Evolutionary conservation across 2,888 invertebrate genomes (phyloP).

Genomic region (Zaprionus obscuricornis): DNA sequence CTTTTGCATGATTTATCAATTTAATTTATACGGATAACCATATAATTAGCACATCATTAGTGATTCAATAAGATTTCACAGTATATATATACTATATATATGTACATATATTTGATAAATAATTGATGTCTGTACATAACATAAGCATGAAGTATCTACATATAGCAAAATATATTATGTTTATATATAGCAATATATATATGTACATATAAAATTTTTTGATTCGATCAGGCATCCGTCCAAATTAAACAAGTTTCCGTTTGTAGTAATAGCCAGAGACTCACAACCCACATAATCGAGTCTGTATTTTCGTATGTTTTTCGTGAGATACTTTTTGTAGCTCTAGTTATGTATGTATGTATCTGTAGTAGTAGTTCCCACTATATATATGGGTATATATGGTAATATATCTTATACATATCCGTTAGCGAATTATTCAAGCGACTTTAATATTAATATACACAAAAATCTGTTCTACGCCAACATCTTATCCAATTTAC

Average conservation of each 20-base stretch:
- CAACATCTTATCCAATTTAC: conserved; percentile 47
- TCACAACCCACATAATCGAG: conserved; percentile 25
- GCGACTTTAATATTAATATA: conserved; percentile 45
- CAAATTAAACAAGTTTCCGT: conserved; percentile 61
- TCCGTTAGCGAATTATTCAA: conserved; percentile 52
- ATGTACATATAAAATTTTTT: conserved; percentile 7
- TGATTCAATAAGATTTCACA: too few relatives aligned
- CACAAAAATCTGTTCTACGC: conserved; percentile 50
- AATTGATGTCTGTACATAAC: too few relatives aligned
- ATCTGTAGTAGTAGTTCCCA: conserved; percentile 41
- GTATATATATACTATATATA: too few relatives aligned
- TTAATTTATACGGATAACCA: too few relatives aligned
- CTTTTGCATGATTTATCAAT: too few relatives aligned
- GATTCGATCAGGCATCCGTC: conserved; percentile 33
- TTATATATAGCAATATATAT: neutral
- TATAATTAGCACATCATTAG: too few relatives aligned
- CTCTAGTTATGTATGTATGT: too few relatives aligned
- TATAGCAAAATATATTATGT: too few relatives aligned
- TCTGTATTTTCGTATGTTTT: conserved; percentile 35
- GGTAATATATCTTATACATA: conserved; percentile 41
- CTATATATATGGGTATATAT: too few relatives aligned
- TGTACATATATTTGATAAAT: too few relatives aligned
- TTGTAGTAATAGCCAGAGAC: conserved; percentile 16
- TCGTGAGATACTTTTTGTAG: conserved; percentile 38
- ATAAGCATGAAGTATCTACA: too few relatives aligned